These are phyloP conservation scores for Rhodinocichla rosea DNA, from an alignment of 2,113 vertebrate species.

Conservation along the genomic window DNA sequence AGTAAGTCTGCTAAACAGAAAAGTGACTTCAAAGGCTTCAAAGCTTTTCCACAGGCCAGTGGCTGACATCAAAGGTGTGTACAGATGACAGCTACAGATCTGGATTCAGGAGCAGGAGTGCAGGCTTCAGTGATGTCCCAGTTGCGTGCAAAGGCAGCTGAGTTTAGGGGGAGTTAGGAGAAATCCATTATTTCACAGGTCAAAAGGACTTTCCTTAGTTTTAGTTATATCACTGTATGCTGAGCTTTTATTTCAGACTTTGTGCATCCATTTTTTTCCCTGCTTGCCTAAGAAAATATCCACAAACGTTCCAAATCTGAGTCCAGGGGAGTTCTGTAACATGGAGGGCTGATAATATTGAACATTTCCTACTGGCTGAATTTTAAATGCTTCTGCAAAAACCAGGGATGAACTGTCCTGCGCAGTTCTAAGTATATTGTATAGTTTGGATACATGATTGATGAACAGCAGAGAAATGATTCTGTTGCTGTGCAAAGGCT, in stretches of 20 bases:
- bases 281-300: neutral
- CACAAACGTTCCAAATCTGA: neutral
- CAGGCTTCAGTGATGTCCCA: neutral
- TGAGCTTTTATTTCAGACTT: neutral
- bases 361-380: neutral
- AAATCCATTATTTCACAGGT: neutral
- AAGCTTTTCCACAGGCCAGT: neutral
- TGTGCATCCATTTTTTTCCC: neutral
- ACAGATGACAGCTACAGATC: neutral
- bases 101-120: neutral
- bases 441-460: neutral
- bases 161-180: neutral
- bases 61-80: neutral
- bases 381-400: neutral
- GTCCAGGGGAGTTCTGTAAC: neutral
- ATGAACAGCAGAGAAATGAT: neutral
- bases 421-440: accelerated
- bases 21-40: neutral
- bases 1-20: neutral
- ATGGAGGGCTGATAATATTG: neutral
- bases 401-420: neutral
- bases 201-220: neutral
- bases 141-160: neutral
- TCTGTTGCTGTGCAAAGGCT: neutral
- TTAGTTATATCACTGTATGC: neutral